Percentiles rank a stretch among this genome's conserved stretches.
Conservation (phyloP, 1,140 invertebrate species). For the Meteorus sp. region DNA sequence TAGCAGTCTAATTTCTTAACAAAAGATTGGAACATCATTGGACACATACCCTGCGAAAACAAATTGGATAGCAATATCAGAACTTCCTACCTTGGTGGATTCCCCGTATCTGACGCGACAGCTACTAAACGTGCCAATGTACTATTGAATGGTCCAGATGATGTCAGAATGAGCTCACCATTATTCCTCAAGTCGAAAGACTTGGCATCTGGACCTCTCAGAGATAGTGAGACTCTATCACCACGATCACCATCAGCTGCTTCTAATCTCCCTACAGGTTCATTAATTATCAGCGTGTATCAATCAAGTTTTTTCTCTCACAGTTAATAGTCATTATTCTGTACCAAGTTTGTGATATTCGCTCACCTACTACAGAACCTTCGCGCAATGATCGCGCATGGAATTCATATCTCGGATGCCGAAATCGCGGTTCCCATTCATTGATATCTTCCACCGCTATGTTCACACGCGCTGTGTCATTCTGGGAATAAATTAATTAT, state of each 20-base stretch:
- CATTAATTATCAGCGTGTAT: too few relatives aligned
- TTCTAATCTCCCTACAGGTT: constrained; percentile 66
- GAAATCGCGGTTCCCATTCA: constrained; percentile 90
- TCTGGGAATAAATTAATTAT: constrained; percentile 61
- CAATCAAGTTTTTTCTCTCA: too few relatives aligned
- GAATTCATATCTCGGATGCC: constrained; percentile 85
- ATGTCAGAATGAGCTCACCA: constrained; percentile 61
- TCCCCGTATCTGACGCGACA: constrained; percentile 78
- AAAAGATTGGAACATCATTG: too few relatives aligned
- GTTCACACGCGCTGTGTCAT: constrained; percentile 74
- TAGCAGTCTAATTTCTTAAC: too few relatives aligned
- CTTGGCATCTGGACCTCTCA: constrained; percentile 74
- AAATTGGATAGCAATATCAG: constrained; percentile 10
- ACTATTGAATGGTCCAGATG: constrained; percentile 63
- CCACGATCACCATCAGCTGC: constrained; percentile 79
- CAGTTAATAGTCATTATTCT: too few relatives aligned
- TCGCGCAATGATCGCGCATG: constrained; percentile 58
- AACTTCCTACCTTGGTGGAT: constrained; percentile 70
- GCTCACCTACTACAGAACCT: constrained; percentile 52
- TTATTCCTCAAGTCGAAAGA: constrained; percentile 59
- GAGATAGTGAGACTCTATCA: constrained; percentile 70
- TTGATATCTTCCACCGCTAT: constrained; percentile 86
- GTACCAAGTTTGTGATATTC: too few relatives aligned
- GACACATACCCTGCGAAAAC: too few relatives aligned
- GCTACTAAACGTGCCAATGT: constrained; percentile 68